Evolutionary conservation across 2,888 invertebrate genomes (phyloP), one percentile per base, ranked within the genome.

Genomic region (Idaea biselata): DNA sequence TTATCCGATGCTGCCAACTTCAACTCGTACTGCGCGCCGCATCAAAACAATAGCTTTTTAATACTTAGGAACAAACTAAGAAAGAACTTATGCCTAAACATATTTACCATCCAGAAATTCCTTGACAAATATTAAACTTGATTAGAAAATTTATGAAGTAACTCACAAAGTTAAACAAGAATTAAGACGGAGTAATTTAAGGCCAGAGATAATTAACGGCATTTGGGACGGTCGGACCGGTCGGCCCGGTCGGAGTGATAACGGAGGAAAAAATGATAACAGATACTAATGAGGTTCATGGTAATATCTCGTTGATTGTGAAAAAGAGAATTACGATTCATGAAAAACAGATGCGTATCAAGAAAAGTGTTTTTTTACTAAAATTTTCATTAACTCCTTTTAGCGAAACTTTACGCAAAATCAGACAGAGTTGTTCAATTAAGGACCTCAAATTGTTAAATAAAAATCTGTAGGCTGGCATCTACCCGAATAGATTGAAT

Each of bases 1-100:
- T 99, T 99, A 93, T 98, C 97, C 70, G 99, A 98, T 62, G 98
- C 98, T 66, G 98, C 98, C 91, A 98, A 93, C 86, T 97, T 96
- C 87, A 98, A 94, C 93, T 98, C 98, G 93, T 98, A 98, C 97
- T 98, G 93, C 74, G 78, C 78, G 80, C 6, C 32, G 65, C 58
- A 68, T 68, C 69, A 59, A 67, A 66, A 58, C 61, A 72, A 68
- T 66, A 64, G 33, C 58, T 64, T 63, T 61, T 63, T 18, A 67
- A 67, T 67, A 66, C 16, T 7, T 44, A 44, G 44, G 11, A 59
- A 59, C 55, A 60, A 61, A 62, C 60, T 65, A 55, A 60, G 61
- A 60, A 67, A 54, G 61, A 67, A 62, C 62, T 61, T 67, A 59
- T 63, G 63, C 61, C 58, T 56, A 54, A 59, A 61, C 59, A 63